Percentiles rank a stretch among this genome's conserved stretches.
These are phyloP conservation scores for Aplochiton taeniatus DNA, from an alignment of 2,797 vertebrate species.

Conservation along the genomic window DNA sequence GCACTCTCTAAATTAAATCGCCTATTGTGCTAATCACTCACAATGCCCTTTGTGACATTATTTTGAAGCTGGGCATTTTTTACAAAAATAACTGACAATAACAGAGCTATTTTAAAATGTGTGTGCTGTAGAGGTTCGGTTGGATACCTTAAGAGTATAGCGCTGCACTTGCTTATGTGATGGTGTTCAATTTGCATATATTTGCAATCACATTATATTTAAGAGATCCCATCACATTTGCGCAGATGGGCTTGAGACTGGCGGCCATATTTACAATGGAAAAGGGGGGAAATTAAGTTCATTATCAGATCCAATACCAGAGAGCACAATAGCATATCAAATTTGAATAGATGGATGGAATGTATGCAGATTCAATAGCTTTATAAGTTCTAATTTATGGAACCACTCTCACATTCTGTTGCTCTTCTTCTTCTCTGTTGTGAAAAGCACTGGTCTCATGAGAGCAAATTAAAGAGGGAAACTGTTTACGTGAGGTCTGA, in stretches of 20 bases:
- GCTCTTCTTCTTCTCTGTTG: background rate
- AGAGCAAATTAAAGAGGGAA: constrained; percentile 19
- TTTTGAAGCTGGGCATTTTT: background rate
- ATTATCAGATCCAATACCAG: constrained; percentile 34
- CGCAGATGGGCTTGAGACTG: constrained; percentile 6
- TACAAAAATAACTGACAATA: background rate
- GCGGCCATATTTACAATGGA: constrained; percentile 18
- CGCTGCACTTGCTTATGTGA: background rate
- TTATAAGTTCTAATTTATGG: constrained; percentile 20
- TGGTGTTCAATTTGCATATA: constrained; percentile 13
- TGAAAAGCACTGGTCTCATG: constrained; percentile 2
- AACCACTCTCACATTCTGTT: background rate
- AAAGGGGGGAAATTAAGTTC: constrained; percentile 24
- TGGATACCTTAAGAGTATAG: background rate
- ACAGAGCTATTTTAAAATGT: background rate
- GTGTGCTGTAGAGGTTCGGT: background rate
- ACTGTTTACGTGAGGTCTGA: constrained; percentile 15
- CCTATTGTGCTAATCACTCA: constrained; percentile 25
- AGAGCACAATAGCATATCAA: constrained; percentile 15
- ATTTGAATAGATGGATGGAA: constrained; percentile 13
- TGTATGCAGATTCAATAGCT: constrained; percentile 14
- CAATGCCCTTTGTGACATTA: constrained; percentile 6
- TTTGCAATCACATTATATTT: constrained; percentile 8
- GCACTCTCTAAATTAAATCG: constrained; percentile 21
- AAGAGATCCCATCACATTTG: constrained; percentile 18